Evolutionary conservation across 1,140 invertebrate species (phyloP), one percentile per base, ranked within the genome.

Genomic region (Trichonephila inaurata): DNA sequence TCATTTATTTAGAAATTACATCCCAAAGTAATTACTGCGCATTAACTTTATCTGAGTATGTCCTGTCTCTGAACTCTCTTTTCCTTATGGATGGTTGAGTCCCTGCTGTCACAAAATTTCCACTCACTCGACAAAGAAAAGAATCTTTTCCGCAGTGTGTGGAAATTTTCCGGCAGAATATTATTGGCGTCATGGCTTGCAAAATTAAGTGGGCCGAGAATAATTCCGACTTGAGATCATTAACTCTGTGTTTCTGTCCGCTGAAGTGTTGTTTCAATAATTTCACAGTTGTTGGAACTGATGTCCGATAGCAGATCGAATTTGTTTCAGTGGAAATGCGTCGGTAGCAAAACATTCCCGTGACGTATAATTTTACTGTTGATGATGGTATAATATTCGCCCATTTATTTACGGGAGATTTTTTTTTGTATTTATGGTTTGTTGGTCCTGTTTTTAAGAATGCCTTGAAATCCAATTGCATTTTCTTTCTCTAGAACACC

Each of bases 1-100:
- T 69, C 66, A 69, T 69, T 69, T 69, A 69, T 69, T 69, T 24
- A 69, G 21, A 69, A 24, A 69, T 69, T 14, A 28, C 66, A 69
- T 0, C 66, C 66, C 24, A 0, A 51, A 28, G 66, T 69, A 69
- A 69, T 69, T 28, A 28, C 24, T 28, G 66, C 21, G 66, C 66
- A 69, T 69, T 69, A 8, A 69, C 24, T 69, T 69, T 24, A 28
- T 28, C n/a, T n/a, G 66, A 51, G 51, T 51, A 51, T 51, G 51
- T 51, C 51, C 7, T 51, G 51, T 51, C 51, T 7, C 51, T 51
- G 66, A n/a, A 12, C 3, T 21, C 24, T 12, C n/a, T 24, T 69
- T 69, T 12, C 21, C 24, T 69, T 14, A 69, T 24, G 66, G 8
- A 12, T 12, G 66, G 66, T n/a, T 28, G 66, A n/a, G 66, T 12